Base-by-base conservation (phyloP, 2,888 invertebrate genomes). In the Hydrotaea diabolus region DNA sequence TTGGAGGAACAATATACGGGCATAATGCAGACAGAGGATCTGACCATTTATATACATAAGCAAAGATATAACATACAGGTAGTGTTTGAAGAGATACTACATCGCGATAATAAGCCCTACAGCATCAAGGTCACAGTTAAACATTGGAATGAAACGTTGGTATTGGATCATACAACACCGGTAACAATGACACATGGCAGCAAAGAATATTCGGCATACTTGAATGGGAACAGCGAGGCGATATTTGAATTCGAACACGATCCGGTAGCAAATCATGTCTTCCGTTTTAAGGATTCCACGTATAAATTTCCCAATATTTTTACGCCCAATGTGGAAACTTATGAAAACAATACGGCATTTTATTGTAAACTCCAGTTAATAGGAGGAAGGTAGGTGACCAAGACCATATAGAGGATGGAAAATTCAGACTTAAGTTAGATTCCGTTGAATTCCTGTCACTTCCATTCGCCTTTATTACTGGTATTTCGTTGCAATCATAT, bases 1-100 rank as follows among this genome's bases (percentile, higher is more conserved):
- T 95, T 99, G 4, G 97, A 97, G 90, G 99, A 99, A 93, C 95
- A 95, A 76, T 93, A 97, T 86, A 98, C 98, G n/a, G 91, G 91
- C 7, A 94, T 97, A 82, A 94, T 95, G 86, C 97, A 98, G 90
- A 97, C 97, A 90, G 95, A 95, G 8, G 2, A n/a, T 94, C 96
- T 0, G 93, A 95, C 2, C 94, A 3, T 71, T 49, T n/a, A 26
- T n/a, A n/a, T 72, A 7, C 53, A 31, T 3, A 36, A 73, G 5
- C 13, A 78, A 21, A 19, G 23, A 13, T 78, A 73, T 64, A 23
- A 39, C 1, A 73, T 78, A 0, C 11, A 0, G 0, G n/a, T 73
- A n/a, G 23, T 3, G 7, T 19, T 17, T 0, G 26, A 64, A 8
- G 64, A 57, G 0, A 73, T 78, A 17, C 62, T 64, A 43, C 73